phyloP scores from a whole-genome alignment of 2,888 invertebrate genomes.

The Slavum lentiscoides region DNA sequence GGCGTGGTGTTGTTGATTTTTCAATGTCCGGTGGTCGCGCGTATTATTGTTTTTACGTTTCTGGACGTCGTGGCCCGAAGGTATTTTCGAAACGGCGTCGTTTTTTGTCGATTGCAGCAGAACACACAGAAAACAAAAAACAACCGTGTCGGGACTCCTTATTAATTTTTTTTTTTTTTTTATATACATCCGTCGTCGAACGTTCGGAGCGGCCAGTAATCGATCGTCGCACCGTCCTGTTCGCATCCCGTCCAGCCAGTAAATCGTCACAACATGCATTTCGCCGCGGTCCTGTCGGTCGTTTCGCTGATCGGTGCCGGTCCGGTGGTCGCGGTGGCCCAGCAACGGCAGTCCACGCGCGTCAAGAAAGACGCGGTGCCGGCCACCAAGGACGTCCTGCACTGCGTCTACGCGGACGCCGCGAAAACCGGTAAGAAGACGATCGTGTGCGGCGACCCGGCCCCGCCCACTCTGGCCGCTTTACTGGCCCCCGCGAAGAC shows the following conservation, averaged over 20 bases:
- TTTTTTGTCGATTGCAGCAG: not conserved
- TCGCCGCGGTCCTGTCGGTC: not conserved
- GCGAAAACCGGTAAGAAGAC: constrained; percentile 23
- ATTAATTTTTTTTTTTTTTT: not conserved
- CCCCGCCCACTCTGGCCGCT: not conserved
- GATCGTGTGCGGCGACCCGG: constrained; percentile 35
- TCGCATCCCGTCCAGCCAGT: not conserved
- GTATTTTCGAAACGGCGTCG: not conserved
- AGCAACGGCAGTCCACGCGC: not conserved
- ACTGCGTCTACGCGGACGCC: constrained; percentile 20
- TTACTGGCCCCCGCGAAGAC: not conserved
- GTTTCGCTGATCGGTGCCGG: not conserved
- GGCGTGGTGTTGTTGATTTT: not conserved
- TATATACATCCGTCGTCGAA: not conserved
- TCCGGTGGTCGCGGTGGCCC: not conserved
- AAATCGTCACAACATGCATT: not conserved
- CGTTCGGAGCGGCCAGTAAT: not conserved
- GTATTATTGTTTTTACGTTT: too few relatives aligned
- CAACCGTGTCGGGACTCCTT: too few relatives aligned
- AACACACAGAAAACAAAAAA: too few relatives aligned
- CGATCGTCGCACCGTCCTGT: not conserved
- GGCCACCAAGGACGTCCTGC: not conserved
- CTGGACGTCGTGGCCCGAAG: not conserved
- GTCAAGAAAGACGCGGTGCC: not conserved
- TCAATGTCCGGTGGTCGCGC: not conserved